A percentile compares a stretch with the other conserved stretches of the same genome.
These are phyloP conservation scores for Dinocampus coccinellae DNA, from an alignment of 2,888 invertebrate species.

Conservation along the genomic window DNA sequence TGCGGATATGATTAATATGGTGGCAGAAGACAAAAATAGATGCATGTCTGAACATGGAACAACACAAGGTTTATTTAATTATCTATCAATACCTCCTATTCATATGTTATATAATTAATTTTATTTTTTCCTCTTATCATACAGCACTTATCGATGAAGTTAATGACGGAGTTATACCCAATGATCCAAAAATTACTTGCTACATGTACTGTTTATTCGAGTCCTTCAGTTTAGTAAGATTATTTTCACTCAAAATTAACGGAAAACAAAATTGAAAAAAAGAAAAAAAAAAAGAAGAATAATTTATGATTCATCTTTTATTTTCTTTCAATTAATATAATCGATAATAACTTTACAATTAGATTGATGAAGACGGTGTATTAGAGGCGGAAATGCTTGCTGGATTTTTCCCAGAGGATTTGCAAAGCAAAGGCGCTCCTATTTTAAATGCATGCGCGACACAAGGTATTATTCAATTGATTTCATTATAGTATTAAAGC, in stretches of 20 bases:
- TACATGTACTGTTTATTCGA: constrained; percentile 64
- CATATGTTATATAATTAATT: not conserved
- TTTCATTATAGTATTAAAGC: not conserved
- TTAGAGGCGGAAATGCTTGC: constrained; percentile 60
- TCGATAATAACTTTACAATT: constrained; percentile 3
- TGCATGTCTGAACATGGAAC: constrained; percentile 64
- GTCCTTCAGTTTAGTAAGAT: constrained; percentile 61
- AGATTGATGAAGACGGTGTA: constrained; percentile 62
- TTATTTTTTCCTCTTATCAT: not conserved
- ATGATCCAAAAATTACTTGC: constrained; percentile 59
- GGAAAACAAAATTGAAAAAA: not conserved
- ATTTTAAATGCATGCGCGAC: constrained; percentile 50
- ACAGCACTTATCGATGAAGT: constrained; percentile 59
- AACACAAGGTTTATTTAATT: constrained; percentile 54
- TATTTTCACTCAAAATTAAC: not conserved
- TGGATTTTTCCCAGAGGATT: constrained; percentile 56
- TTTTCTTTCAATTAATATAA: not conserved
- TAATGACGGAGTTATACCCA: constrained; percentile 49
- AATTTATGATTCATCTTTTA: not conserved
- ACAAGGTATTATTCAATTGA: constrained; percentile 44
- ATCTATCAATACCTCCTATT: not conserved
- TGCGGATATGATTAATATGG: constrained; percentile 60
- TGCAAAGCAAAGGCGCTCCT: constrained; percentile 46
- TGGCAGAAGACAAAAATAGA: constrained; percentile 56
- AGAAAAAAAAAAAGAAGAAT: not conserved